Percentiles rank a stretch among this genome's conserved stretches.
Evolutionary conservation across 2,113 vertebrate genomes (phyloP).

Genomic region (Dendropsophus ebraccatus): DNA sequence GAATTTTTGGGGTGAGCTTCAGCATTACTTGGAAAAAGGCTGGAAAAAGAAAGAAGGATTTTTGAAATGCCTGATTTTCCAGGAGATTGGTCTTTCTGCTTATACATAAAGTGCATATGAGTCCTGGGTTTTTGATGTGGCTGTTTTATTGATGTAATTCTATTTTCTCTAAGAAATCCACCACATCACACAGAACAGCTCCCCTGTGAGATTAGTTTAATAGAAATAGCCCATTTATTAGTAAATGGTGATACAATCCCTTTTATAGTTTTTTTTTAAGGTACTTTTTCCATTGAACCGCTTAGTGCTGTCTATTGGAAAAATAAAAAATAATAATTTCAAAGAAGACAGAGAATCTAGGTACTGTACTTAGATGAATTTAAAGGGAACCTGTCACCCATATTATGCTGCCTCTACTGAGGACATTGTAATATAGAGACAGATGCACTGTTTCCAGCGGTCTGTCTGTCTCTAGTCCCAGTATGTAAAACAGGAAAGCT

Average conservation of each 20-base stretch:
- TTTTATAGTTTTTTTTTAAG: not conserved
- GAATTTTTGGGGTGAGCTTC: constrained; percentile 57
- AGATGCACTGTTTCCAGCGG: too few relatives aligned
- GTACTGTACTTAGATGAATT: not conserved
- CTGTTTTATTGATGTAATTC: constrained; percentile 19
- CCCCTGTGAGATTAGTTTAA: constrained; percentile 25
- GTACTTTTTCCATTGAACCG: not conserved
- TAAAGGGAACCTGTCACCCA: too few relatives aligned
- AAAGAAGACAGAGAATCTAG: not conserved
- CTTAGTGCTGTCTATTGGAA: not conserved
- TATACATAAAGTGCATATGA: not conserved
- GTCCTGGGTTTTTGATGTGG: not conserved
- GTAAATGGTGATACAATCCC: not conserved
- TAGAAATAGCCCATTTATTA: constrained; percentile 26
- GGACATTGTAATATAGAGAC: too few relatives aligned
- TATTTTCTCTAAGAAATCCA: constrained; percentile 21
- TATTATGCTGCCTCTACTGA: too few relatives aligned
- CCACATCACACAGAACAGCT: constrained; percentile 5
- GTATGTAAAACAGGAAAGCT: too few relatives aligned
- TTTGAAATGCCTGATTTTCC: constrained; percentile 50
- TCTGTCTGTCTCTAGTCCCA: too few relatives aligned
- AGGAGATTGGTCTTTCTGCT: constrained; percentile 40
- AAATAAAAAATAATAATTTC: not conserved
- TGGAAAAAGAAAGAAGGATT: constrained; percentile 24
- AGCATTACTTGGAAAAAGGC: constrained; percentile 41